phyloP scores from a whole-genome alignment of 2,888 invertebrate species.

The Pollenia labialis region DNA sequence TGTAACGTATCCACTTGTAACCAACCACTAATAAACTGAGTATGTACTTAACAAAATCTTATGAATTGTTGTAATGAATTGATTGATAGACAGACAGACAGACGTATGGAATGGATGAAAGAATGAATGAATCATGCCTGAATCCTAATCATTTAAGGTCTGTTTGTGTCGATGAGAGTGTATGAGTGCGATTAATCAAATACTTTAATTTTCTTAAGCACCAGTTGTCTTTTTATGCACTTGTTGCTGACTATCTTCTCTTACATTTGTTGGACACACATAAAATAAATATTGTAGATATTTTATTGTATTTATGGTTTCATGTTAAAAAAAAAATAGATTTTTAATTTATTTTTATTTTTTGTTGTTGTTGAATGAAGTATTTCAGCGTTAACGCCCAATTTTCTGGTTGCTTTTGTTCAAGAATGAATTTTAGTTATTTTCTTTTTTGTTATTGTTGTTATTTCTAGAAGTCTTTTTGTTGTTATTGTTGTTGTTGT shows the following conservation, averaged over 20 bases:
- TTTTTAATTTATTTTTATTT: background rate
- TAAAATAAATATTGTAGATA: slow-evolving; percentile 27
- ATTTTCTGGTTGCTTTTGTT: slow-evolving; percentile 51
- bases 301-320: background rate
- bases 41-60: slow-evolving; percentile 3
- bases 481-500: background rate
- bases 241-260: slow-evolving; percentile 30
- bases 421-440: slow-evolving; percentile 59
- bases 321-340: slow-evolving; percentile 7
- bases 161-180: no score
- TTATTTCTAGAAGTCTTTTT: slow-evolving; percentile 6
- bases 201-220: background rate
- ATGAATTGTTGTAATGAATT: slow-evolving; percentile 15
- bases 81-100: slow-evolving; percentile 3
- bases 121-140: slow-evolving; percentile 26
- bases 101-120: background rate
- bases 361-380: background rate
- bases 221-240: slow-evolving; percentile 11
- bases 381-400: slow-evolving; percentile 66
- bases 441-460: slow-evolving; percentile 30
- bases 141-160: slow-evolving; percentile 24
- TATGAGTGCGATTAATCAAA: slow-evolving; percentile 53
- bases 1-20: slow-evolving; percentile 7
- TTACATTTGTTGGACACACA: background rate
- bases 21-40: background rate